Conservation (phyloP, 2,797 vertebrate species). For the Lerista edwardsae region DNA sequence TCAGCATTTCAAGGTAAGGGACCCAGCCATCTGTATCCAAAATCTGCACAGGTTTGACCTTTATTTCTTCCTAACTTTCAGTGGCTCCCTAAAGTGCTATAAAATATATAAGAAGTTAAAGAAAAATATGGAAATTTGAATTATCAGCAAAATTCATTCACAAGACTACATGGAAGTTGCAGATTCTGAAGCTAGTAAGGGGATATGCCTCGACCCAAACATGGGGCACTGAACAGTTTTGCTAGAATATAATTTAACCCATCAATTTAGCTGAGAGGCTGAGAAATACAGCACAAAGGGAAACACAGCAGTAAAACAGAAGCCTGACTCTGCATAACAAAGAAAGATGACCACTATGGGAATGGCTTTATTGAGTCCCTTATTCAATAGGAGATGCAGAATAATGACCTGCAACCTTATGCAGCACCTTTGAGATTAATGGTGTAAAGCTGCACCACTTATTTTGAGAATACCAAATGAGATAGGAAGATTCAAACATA, state of each 20-base stretch:
- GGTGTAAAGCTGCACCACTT: constrained; percentile 32
- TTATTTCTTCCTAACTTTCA: background rate
- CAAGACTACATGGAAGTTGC: constrained; percentile 18
- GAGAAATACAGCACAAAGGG: background rate
- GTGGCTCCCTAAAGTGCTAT: background rate
- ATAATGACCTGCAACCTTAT: constrained; percentile 3
- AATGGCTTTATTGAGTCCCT: background rate
- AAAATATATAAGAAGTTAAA: background rate
- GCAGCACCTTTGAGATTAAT: constrained; percentile 25
- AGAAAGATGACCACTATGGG: constrained; percentile 34
- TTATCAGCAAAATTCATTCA: too few relatives aligned
- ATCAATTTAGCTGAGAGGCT: background rate
- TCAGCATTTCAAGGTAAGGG: background rate
- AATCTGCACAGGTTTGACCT: background rate
- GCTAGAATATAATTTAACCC: background rate
- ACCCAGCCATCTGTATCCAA: background rate
- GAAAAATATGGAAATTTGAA: background rate
- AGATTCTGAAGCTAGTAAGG: background rate
- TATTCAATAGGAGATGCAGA: constrained; percentile 30
- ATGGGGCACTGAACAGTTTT: background rate
- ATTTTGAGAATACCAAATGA: constrained; percentile 40
- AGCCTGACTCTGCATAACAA: background rate
- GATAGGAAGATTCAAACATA: background rate
- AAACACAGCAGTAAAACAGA: constrained; percentile 1
- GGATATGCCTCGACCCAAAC: background rate